Percentiles rank a stretch among this genome's conserved stretches.
Evolutionary conservation across 2,888 invertebrate species (phyloP).

Genomic region (Drosophila fulvimacula): DNA sequence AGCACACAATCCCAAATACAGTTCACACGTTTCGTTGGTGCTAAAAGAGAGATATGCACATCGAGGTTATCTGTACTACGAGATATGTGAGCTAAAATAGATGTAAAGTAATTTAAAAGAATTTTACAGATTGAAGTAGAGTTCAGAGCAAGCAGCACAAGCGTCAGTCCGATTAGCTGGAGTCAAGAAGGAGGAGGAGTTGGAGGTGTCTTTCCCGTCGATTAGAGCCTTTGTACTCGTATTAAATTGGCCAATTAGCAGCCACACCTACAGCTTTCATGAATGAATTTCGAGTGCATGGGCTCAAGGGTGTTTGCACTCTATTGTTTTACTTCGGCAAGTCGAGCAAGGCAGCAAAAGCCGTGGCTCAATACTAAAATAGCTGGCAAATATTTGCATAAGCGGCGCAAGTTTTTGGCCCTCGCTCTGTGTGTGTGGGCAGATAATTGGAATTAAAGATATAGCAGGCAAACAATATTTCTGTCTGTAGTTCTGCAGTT

Average conservation of each 20-base stretch:
- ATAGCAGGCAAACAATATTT: slow-evolving; percentile 42
- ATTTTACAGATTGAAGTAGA: neutral
- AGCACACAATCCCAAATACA: slow-evolving; percentile 47
- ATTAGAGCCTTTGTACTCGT: neutral
- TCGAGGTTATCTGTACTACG: slow-evolving; percentile 2
- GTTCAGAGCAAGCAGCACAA: neutral
- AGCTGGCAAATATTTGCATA: slow-evolving; percentile 43
- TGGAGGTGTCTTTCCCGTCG: slow-evolving; percentile 5
- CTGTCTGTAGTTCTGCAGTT: slow-evolving; percentile 26
- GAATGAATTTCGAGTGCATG: slow-evolving; percentile 53
- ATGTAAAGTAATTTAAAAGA: neutral
- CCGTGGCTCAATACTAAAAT: slow-evolving; percentile 23
- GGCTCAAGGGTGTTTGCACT: slow-evolving; percentile 39
- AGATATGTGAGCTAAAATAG: slow-evolving; percentile 4
- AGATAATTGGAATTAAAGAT: slow-evolving; percentile 77
- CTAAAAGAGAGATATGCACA: slow-evolving; percentile 24
- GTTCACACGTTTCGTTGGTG: slow-evolving; percentile 63
- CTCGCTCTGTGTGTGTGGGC: slow-evolving; percentile 19
- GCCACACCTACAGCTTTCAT: slow-evolving; percentile 48
- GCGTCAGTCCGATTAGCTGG: neutral
- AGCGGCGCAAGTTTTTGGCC: slow-evolving; percentile 29
- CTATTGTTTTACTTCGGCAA: slow-evolving; percentile 34
- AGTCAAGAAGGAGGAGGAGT: neutral
- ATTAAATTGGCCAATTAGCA: slow-evolving; percentile 25
- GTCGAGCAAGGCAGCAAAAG: slow-evolving; percentile 22